phyloP scores from a whole-genome alignment of 2,797 vertebrate genomes.

The Gastrophryne carolinensis region DNA sequence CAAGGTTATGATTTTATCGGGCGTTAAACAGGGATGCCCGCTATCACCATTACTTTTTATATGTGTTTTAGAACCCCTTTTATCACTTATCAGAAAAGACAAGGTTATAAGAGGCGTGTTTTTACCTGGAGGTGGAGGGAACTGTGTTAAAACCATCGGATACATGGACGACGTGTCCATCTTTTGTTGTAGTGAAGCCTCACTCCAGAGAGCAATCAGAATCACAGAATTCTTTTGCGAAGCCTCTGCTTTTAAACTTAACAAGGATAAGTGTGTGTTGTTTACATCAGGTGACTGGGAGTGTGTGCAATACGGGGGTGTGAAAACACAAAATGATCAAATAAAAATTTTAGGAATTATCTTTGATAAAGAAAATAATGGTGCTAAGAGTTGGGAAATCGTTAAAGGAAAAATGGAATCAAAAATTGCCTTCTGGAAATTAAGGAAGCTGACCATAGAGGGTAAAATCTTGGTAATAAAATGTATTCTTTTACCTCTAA shows the following conservation, averaged over 20 bases:
- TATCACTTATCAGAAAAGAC: neutral
- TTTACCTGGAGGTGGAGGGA: neutral
- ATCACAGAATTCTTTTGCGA: neutral
- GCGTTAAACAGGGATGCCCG: neutral
- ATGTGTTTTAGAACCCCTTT: neutral
- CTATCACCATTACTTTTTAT: neutral
- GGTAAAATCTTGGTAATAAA: neutral
- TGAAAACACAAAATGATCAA: neutral
- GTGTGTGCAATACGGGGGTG: too few relatives aligned
- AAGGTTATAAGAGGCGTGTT: neutral
- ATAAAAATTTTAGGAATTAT: neutral
- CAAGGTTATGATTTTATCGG: neutral
- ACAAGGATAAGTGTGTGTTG: neutral
- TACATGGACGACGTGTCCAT: neutral
- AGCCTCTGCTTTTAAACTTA: neutral
- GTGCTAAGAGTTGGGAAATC: neutral
- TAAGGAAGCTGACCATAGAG: neutral
- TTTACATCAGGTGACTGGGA: too few relatives aligned
- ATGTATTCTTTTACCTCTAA: neutral
- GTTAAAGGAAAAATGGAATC: neutral
- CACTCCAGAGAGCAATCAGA: too few relatives aligned
- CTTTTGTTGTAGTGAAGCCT: neutral
- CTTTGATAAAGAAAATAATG: neutral
- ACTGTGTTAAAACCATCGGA: neutral
- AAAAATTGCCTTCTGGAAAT: neutral